Evolutionary conservation across 37 sponge, comb jelly and placozoan genomes (phyloP), one percentile per base, ranked within the genome.

Genomic region (Halichondria panicea): DNA sequence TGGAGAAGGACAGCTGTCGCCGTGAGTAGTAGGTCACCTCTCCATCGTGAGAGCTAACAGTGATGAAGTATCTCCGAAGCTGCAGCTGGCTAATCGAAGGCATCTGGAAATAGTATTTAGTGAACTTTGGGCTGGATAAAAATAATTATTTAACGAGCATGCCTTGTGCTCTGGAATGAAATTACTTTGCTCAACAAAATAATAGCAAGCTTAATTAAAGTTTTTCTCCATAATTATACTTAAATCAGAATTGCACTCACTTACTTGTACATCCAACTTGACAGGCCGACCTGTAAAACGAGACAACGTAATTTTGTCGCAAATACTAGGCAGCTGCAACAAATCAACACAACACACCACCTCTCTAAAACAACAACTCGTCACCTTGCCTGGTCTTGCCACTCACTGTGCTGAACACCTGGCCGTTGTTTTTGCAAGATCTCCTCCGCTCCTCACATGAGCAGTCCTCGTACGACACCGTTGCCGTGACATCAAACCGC

Each of bases 61-160:
- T 71, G 46, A 78, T 25, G 58, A 54, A 77, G 46, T 58, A 85
- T 48, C 41, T 19, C 0, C 73, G 44, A 52, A 42, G 67, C 27
- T 31, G 11, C 43, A 85, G 50, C 37, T 85, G 57, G 34, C 48
- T 34, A n/a, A 70, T 32, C 3, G 21, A 30, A 4, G 85, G 85
- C 72, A 85, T 60, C 85, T 85, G 32, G 4, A 21, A 18, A 33
- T n/a, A n/a, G n/a, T n/a, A n/a, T n/a, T n/a, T n/a, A n/a, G n/a
- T n/a, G n/a, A n/a, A n/a, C n/a, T n/a, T n/a, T n/a, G n/a, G n/a
- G n/a, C n/a, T n/a, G n/a, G n/a, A 46, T 36, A 48, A 77, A 34
- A 43, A 46, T 30, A 32, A 35, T 21, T 27, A 63, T 21, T 30
- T 13, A 34, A 21, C 19, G 19, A 9, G n/a, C n/a, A 28, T 40